Evolutionary conservation across 2,113 vertebrate genomes (phyloP), one percentile per base, ranked within the genome.

Genomic region (Carassius carassius): DNA sequence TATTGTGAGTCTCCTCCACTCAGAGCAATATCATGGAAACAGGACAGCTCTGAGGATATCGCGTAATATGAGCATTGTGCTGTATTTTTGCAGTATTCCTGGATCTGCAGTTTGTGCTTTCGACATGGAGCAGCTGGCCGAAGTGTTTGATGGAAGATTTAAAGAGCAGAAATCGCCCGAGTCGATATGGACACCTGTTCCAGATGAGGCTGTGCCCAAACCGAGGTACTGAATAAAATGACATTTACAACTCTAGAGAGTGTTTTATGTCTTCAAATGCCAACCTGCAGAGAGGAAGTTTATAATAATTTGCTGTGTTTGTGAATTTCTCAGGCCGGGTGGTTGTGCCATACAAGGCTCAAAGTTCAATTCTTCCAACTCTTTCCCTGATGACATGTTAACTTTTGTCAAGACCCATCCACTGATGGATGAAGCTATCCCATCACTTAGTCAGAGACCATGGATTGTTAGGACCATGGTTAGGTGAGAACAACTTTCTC

Each of bases 341-440:
- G 95, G 96, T 89, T 99, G 98, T 1, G 96, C 97, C 0, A 88
- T 95, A 19, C 95, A 95, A 0, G 97, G 96, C 74, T 95, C 95
- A 87, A 95, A 91, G 88, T 99, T 97, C 90, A 99, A 98, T 56
- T 95, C 97, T 19, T 99, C 98, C 72, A 98, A 95, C 87, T 91
- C 94, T 21, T 96, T 99, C 85, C 98, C 98, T 0, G 98, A 99
- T 7, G 98, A 99, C 91, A 97, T 98, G 95, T 94, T 99, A 79
- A 97, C 93, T 90, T 99, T 99, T 0, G 95, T 99, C 81, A 99
- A 99, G 93, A 98, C 97, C 0, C 98, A 99, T 72, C 97, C 98
- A 0, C 93, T 99, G 91, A 98, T 99, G 98, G 97, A 99, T 0
- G 98, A 98, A 87, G 95, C 97, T 0, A 94, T 98, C 41, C 97